Conservation (phyloP, 2,888 invertebrate genomes). For the Argyresthia albistria region DNA sequence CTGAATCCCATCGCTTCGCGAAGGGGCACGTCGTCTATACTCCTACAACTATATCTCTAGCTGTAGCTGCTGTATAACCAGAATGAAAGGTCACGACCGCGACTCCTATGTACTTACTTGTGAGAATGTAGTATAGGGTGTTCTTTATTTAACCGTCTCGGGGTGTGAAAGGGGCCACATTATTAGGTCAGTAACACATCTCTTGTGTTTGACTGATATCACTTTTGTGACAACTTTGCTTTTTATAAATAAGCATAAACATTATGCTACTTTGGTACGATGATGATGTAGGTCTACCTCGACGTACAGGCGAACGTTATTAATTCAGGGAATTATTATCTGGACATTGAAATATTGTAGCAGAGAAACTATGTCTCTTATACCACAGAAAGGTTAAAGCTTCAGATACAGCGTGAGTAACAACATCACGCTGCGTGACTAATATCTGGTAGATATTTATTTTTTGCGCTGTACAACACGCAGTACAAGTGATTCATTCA, state of each 20-base stretch:
- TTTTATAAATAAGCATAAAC: no score
- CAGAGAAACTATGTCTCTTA: no score
- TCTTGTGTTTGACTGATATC: background rate
- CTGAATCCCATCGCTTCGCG: slow-evolving; percentile 6
- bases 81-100: slow-evolving; percentile 58
- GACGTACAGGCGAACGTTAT: no score
- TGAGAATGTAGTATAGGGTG: slow-evolving; percentile 40
- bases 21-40: slow-evolving; percentile 37
- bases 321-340: no score
- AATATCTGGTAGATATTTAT: no score
- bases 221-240: no score
- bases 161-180: slow-evolving; percentile 61
- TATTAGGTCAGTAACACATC: slow-evolving; percentile 67
- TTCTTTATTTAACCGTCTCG: slow-evolving; percentile 58
- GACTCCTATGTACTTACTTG: slow-evolving; percentile 51
- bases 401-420: no score
- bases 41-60: slow-evolving; percentile 29
- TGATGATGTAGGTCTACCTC: slow-evolving; percentile 23
- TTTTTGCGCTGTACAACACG: no score
- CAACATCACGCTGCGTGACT: no score
- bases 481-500: background rate
- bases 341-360: no score
- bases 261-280: no score
- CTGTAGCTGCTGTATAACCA: slow-evolving; percentile 5
- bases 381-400: no score